These are phyloP conservation scores for Entomobrya multifasciata DNA, from an alignment of 2,888 invertebrate species.

Conservation along the genomic window DNA sequence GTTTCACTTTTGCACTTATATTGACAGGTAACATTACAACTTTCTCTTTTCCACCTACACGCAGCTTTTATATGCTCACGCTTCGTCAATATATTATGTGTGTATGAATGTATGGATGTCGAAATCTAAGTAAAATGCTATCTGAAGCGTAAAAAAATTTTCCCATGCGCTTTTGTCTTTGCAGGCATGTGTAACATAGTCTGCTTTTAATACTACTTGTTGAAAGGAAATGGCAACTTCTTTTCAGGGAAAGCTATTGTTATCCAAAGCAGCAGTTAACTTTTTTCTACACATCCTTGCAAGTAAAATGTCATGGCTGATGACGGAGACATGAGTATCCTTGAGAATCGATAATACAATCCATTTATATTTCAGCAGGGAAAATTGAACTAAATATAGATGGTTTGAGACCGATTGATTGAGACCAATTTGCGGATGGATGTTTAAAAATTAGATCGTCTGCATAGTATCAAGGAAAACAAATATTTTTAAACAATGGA, in stretches of 20 bases:
- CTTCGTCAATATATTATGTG: no score
- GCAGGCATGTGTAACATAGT: no score
- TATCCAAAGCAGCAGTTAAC: neutral
- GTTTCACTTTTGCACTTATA: conserved; percentile 44
- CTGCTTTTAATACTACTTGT: conserved; percentile 19
- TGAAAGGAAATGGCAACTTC: conserved; percentile 23
- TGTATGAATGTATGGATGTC: no score
- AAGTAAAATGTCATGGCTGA: conserved; percentile 42
- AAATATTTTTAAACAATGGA: no score
- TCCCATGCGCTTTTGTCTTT: no score
- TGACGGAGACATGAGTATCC: conserved; percentile 20
- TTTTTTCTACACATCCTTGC: conserved; percentile 36
- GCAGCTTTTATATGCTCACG: no score
- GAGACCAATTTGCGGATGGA: no score
- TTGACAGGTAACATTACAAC: conserved; percentile 8
- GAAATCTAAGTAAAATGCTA: no score
- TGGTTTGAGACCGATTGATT: no score
- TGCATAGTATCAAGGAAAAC: no score
- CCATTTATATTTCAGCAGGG: conserved; percentile 26
- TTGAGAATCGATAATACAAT: conserved; percentile 35
- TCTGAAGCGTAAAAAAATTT: no score
- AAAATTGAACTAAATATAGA: neutral
- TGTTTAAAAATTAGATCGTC: conserved; percentile 3
- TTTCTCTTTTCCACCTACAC: neutral
- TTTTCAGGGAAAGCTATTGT: neutral